Evolutionary conservation across 2,113 vertebrate genomes (phyloP), one percentile per base, ranked within the genome.

Genomic region (Stigmatopora nigra): DNA sequence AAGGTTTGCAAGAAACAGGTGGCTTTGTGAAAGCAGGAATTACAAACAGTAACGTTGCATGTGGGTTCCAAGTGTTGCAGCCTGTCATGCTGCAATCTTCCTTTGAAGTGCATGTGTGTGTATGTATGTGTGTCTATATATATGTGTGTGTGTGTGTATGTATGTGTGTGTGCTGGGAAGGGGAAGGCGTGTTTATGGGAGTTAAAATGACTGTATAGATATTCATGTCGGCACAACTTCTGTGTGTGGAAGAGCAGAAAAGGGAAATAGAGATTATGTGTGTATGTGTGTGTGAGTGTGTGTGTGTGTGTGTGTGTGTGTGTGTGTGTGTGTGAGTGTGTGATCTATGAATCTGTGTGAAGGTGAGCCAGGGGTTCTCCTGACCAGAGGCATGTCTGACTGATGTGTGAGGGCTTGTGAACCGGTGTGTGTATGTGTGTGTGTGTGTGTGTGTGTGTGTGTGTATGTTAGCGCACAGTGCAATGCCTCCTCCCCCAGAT

Each of bases 351-450:
- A 85, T 87, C 82, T 89, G 85, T 91, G 88, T 91, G 90, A 91
- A 88, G 89, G 77, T 88, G 82, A 90, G 89, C 90, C 90, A 91
- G 89, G 89, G 90, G 90, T 89, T 90, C 85, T 91, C 88, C 89
- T 88, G 85, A 89, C 88, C 88, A 83, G 79, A 83, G 86, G 86
- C 81, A 79, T 87, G 77, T 87, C 78, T 87, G 86, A 85, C 82
- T 86, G 86, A 85, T 87, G 77, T 88, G 83, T 84, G 70, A 78
- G 74, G 73, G 61, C 53, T 60, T 15, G 35, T 72, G 65, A 62
- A 60, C 72, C 59, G 56, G 69, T 73, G 13, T 67, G 52, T 66
- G 69, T 46, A 47, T 64, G 51, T 53, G 38, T 57, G 56, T 68
- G 64, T 69, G 67, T 61, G 67, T 70, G 49, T 69, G 67, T 57